Conservation (phyloP, 2,797 vertebrate genomes). For the Gobionotothen gibberifrons region DNA sequence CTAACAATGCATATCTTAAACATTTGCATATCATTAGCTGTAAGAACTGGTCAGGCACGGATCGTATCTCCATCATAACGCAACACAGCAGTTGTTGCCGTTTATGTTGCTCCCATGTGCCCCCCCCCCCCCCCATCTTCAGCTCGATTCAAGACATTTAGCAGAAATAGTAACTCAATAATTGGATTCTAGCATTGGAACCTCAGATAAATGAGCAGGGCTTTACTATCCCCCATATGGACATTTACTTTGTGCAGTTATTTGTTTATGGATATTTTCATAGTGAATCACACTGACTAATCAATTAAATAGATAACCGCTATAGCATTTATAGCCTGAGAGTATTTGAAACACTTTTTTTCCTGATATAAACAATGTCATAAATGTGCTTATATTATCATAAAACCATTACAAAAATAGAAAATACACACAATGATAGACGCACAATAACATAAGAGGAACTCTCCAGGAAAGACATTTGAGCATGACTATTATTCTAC, state of each 20-base stretch:
- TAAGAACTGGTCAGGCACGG: conserved; percentile 42
- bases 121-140: neutral
- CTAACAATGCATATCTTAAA: conserved; percentile 56
- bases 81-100: conserved; percentile 4
- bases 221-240: neutral
- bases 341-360: conserved; percentile 15
- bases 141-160: conserved; percentile 11
- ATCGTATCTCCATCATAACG: conserved; percentile 32
- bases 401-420: neutral
- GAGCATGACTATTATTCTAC: neutral
- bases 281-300: neutral
- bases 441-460: neutral
- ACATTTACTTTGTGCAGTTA: conserved; percentile 11
- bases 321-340: neutral
- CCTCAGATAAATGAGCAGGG: neutral
- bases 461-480: neutral
- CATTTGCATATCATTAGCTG: conserved; percentile 61
- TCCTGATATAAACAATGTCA: neutral
- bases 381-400: conserved; percentile 1
- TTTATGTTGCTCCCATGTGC: conserved; percentile 21
- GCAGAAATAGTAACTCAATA: conserved; percentile 16
- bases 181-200: conserved; percentile 12
- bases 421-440: neutral
- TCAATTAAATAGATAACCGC: neutral
- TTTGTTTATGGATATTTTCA: conserved; percentile 16